Percentiles rank a stretch among this genome's conserved stretches.
These are phyloP conservation scores for Arctopsyche grandis DNA, from an alignment of 1,140 invertebrate genomes.

Conservation along the genomic window DNA sequence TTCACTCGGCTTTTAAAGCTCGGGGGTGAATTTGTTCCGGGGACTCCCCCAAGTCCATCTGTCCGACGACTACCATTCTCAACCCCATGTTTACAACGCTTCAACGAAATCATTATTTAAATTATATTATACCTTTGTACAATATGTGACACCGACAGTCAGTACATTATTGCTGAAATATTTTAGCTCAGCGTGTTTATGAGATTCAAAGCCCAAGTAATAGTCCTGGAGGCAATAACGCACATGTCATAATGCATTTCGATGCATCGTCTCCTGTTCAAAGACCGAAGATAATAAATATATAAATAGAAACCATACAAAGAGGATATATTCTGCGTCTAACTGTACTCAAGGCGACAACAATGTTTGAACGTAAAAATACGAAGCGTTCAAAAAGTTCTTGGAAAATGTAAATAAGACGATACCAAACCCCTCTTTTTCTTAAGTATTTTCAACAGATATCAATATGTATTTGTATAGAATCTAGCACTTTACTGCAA, in stretches of 20 bases:
- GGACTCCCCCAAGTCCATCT: neutral
- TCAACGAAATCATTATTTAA: no score
- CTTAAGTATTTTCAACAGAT: no score
- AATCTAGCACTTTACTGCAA: no score
- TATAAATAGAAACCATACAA: conserved; percentile 11
- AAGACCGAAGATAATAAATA: conserved; percentile 36
- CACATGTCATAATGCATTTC: conserved; percentile 38
- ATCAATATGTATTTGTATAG: no score
- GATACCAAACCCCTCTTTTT: no score
- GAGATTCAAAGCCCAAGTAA: conserved; percentile 31
- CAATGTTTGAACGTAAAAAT: neutral
- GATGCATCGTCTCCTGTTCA: neutral
- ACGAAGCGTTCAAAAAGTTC: no score
- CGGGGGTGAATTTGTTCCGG: conserved; percentile 21
- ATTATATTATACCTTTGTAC: no score
- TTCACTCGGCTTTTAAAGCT: conserved; percentile 26
- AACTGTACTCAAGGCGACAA: neutral
- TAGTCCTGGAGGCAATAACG: neutral
- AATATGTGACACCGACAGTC: no score
- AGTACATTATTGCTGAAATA: no score
- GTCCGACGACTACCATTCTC: neutral
- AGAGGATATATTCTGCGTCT: neutral
- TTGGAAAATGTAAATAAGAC: no score
- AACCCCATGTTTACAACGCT: neutral
- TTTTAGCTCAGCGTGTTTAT: neutral